Conservation (phyloP, 1,140 invertebrate genomes). For the Pemphigus obesinymphae region DNA sequence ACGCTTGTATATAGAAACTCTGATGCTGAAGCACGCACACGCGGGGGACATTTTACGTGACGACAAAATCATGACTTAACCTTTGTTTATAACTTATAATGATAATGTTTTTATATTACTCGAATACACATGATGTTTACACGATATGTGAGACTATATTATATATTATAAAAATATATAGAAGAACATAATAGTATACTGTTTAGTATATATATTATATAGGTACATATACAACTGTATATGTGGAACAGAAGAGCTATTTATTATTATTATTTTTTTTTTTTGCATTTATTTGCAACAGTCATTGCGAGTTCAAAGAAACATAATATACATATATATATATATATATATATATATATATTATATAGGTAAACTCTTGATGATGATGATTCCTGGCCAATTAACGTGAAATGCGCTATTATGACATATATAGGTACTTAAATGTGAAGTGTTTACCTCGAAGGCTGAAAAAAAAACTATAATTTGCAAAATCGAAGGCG, state of each 20-base stretch:
- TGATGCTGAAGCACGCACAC: too few relatives aligned
- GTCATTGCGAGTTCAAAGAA: not conserved
- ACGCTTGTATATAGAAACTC: not conserved
- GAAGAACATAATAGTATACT: not conserved
- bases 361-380: too few relatives aligned
- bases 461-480: not conserved
- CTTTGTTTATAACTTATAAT: slow-evolving; percentile 10
- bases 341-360: too few relatives aligned
- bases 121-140: slow-evolving; percentile 11
- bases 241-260: not conserved
- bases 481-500: not conserved
- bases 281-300: not conserved
- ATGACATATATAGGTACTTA: not conserved
- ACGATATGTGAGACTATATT: not conserved
- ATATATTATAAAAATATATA: not conserved
- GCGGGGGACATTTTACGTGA: slow-evolving; percentile 4
- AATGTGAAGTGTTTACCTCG: not conserved
- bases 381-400: not conserved
- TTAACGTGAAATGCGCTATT: not conserved
- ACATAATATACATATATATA: not conserved
- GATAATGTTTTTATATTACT: not conserved
- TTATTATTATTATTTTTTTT: not conserved
- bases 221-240: too few relatives aligned
- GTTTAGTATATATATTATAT: too few relatives aligned
- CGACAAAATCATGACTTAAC: not conserved